These are phyloP conservation scores for Puntigrus tetrazona DNA, from an alignment of 2,113 vertebrate genomes.

Conservation along the genomic window DNA sequence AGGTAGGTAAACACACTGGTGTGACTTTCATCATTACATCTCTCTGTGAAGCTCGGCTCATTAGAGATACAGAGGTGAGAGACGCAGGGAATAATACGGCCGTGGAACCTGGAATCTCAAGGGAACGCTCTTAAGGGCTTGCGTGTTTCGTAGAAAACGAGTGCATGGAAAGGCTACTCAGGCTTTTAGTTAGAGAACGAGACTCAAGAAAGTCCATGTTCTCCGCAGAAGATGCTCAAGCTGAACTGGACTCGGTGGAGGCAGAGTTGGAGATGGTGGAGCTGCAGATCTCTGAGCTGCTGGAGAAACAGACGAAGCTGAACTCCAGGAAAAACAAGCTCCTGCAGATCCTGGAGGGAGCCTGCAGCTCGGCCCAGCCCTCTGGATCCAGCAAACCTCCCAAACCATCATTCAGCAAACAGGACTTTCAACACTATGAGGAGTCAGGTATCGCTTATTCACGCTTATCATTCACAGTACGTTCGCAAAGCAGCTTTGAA, in stretches of 20 bases:
- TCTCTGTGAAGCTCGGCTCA: constrained; percentile 53
- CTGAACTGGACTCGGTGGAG: constrained; percentile 82
- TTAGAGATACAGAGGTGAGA: constrained; percentile 56
- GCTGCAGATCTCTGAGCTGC: constrained; percentile 86
- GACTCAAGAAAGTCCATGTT: not conserved
- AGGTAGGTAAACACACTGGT: constrained; percentile 35
- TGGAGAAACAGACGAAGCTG: constrained; percentile 84
- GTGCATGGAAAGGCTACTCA: not conserved
- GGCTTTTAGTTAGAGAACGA: not conserved
- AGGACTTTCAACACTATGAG: constrained; percentile 77
- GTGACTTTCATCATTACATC: constrained; percentile 35
- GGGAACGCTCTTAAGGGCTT: not conserved
- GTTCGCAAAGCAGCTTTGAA: not conserved
- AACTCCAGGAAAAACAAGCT: constrained; percentile 76
- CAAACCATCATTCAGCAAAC: constrained; percentile 66
- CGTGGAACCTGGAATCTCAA: not conserved
- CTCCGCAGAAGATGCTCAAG: constrained; percentile 78
- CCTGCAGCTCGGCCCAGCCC: constrained; percentile 65
- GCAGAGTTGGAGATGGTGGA: constrained; percentile 85
- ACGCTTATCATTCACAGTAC: not conserved
- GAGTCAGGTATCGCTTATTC: constrained; percentile 75
- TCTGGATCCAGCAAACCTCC: constrained; percentile 59
- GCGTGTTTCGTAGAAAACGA: not conserved
- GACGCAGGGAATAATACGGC: constrained; percentile 46
- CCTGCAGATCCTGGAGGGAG: constrained; percentile 76